These are phyloP conservation scores for Oscheius sp. DNA, from an alignment of 2,888 invertebrate genomes.

Conservation along the genomic window DNA sequence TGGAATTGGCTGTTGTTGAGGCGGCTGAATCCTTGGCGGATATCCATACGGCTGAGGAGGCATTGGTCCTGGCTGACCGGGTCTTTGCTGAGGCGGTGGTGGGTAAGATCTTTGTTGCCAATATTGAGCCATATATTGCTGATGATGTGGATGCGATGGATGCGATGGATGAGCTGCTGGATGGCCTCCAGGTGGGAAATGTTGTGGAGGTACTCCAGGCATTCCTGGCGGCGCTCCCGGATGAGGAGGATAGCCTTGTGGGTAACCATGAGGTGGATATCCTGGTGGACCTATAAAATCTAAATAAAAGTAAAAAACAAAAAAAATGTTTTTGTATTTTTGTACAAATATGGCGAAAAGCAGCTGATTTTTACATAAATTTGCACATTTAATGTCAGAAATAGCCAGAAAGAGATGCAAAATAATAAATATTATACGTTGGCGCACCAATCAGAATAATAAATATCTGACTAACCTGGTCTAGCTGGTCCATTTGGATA, in stretches of 20 bases:
- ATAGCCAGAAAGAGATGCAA: neutral
- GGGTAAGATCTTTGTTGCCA: constrained; percentile 31
- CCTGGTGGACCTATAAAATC: constrained; percentile 2
- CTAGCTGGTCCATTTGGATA: constrained; percentile 33
- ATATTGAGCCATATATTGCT: constrained; percentile 46
- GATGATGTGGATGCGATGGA: constrained; percentile 52
- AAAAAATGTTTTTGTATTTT: too few species aligned
- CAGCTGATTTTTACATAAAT: too few species aligned
- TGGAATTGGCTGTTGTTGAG: constrained; percentile 4
- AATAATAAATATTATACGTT: neutral
- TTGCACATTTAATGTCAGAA: too few species aligned
- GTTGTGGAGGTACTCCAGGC: constrained; percentile 26
- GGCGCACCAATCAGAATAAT: too few species aligned
- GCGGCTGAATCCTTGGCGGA: constrained; percentile 32
- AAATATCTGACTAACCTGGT: constrained; percentile 21
- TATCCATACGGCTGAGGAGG: constrained; percentile 31
- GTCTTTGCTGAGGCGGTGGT: neutral
- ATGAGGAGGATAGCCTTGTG: constrained; percentile 35
- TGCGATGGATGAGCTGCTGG: constrained; percentile 35
- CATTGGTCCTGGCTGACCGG: constrained; percentile 18
- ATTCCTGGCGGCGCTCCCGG: constrained; percentile 34
- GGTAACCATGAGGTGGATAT: constrained; percentile 17
- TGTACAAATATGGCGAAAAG: too few species aligned
- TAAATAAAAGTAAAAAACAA: neutral
- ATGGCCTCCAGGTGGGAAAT: constrained; percentile 29